Evolutionary conservation across 2,797 vertebrate genomes (phyloP).

Genomic region (Triplophysa yarkandensis): DNA sequence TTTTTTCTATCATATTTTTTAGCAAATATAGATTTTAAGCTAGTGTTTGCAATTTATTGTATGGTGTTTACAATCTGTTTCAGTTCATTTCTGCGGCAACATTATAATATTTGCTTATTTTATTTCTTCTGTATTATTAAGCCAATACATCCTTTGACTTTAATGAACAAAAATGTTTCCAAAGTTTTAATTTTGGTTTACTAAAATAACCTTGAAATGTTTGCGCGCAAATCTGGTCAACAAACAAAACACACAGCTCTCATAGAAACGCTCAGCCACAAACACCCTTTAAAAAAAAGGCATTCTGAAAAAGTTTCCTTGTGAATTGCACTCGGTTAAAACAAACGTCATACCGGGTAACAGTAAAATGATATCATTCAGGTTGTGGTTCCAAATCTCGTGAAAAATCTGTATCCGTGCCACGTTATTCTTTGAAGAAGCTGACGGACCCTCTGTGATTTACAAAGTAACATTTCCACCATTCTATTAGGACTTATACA

Average conservation of each 20-base stretch:
- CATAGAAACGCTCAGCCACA: conserved; percentile 33
- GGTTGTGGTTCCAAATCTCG: conserved; percentile 49
- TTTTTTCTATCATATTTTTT: too few relatives aligned
- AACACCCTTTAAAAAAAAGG: conserved; percentile 50
- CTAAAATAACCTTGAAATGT: too few relatives aligned
- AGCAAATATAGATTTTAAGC: too few relatives aligned
- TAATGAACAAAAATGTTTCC: too few relatives aligned
- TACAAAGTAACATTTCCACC: conserved; percentile 59
- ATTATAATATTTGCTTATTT: too few relatives aligned
- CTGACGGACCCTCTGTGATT: conserved; percentile 64
- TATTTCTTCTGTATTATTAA: too few relatives aligned
- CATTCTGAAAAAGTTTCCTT: conserved; percentile 24
- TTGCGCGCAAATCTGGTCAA: background rate
- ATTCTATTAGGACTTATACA: conserved; percentile 64
- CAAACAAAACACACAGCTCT: background rate
- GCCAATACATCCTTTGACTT: too few relatives aligned
- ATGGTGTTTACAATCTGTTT: too few relatives aligned
- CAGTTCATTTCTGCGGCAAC: too few relatives aligned
- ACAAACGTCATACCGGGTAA: conserved; percentile 51
- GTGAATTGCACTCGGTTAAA: conserved; percentile 42
- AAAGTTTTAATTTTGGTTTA: too few relatives aligned
- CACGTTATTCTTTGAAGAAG: conserved; percentile 28
- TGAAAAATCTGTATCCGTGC: conserved; percentile 43
- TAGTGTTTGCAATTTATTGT: too few relatives aligned
- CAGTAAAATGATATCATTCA: conserved; percentile 56